A percentile compares a stretch with the other conserved stretches of the same genome.
Evolutionary conservation across 2,888 invertebrate genomes (phyloP).

Genomic region (Drosophila anomelani): DNA sequence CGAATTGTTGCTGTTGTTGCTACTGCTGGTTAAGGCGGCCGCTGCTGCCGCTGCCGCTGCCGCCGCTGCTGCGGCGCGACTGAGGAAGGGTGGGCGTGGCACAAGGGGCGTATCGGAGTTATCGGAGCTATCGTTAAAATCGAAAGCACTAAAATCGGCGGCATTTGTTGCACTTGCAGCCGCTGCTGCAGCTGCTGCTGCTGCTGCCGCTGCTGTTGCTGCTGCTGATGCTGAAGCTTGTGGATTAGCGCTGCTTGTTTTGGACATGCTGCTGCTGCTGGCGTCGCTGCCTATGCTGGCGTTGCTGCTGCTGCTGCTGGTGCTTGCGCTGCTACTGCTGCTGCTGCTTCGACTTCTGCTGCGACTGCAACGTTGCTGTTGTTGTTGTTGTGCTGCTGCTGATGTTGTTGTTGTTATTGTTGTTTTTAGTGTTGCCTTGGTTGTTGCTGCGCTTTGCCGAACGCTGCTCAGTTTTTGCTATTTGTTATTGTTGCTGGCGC

Average conservation of each 20-base stretch:
- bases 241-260: conserved; percentile 40
- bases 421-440: conserved; percentile 36
- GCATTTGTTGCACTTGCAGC: conserved; percentile 44
- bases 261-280: conserved; percentile 53
- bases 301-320: conserved; percentile 36
- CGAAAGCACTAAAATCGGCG: conserved; percentile 84
- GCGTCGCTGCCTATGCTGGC: conserved; percentile 22
- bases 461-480: conserved; percentile 78
- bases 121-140: conserved; percentile 84
- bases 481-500: conserved; percentile 71
- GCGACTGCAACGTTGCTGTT: conserved; percentile 20
- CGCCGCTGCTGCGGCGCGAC: conserved; percentile 75
- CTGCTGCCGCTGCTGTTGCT: conserved; percentile 9
- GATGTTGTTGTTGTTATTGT: conserved; percentile 20
- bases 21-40: conserved; percentile 58
- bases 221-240: conserved; percentile 11
- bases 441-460: conserved; percentile 72
- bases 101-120: conserved; percentile 80
- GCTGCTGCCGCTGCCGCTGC: conserved; percentile 62
- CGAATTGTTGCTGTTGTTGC: conserved; percentile 49
- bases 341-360: conserved; percentile 35
- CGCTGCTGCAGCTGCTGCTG: conserved; percentile 38
- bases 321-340: conserved; percentile 28
- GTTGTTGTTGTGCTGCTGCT: conserved; percentile 23
- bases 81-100: conserved; percentile 82